Evolutionary conservation across 2,113 vertebrate species (phyloP).

Genomic region (Amia ocellicauda): DNA sequence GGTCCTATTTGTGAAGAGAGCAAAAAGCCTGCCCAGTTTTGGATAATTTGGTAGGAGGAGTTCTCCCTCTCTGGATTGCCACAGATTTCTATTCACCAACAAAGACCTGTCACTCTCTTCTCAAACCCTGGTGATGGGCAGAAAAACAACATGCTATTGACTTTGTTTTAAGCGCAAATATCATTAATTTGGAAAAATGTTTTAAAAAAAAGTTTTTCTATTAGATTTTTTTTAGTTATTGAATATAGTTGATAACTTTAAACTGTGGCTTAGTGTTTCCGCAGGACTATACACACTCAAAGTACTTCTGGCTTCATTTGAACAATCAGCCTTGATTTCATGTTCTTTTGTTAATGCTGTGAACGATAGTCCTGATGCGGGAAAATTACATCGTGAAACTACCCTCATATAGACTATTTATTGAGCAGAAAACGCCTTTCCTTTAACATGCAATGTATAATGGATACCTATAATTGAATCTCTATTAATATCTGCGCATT

Average conservation of each 20-base stretch:
- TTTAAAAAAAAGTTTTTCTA: no score
- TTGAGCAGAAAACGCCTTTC: no score
- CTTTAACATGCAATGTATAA: no score
- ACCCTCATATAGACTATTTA: no score
- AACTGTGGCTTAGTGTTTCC: conserved; percentile 7
- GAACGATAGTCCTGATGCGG: conserved; percentile 3
- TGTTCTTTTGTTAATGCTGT: neutral
- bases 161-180: conserved; percentile 57
- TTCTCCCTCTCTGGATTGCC: conserved; percentile 76
- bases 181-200: neutral
- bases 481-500: no score
- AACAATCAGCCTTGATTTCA: neutral
- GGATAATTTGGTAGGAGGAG: conserved; percentile 99
- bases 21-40: conserved; percentile 96
- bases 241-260: conserved; percentile 20
- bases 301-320: neutral
- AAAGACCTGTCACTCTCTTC: conserved; percentile 95
- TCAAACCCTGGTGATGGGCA: conserved; percentile 76
- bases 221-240: conserved; percentile 41
- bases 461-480: no score
- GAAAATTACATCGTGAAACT: neutral
- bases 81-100: conserved; percentile 93
- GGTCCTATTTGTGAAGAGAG: conserved; percentile 95
- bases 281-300: no score
- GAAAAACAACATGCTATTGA: conserved; percentile 47